Conservation (phyloP, 2,113 vertebrate genomes). For the Rhynchomys soricoides region DNA sequence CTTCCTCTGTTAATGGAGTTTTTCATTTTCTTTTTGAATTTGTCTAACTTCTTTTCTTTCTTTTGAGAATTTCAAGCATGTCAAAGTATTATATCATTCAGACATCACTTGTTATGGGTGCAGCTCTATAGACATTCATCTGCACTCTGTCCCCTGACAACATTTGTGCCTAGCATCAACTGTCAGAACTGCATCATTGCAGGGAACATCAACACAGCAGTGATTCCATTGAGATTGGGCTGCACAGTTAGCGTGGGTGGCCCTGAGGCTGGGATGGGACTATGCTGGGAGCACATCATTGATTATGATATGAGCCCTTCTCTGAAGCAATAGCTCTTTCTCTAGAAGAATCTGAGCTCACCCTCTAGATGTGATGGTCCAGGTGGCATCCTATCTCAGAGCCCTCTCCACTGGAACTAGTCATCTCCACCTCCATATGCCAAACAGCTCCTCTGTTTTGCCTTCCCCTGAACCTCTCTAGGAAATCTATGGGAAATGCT, state of each 20-base stretch:
- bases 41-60: background rate
- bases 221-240: too few relatives aligned
- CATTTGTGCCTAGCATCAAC: background rate
- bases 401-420: fast-evolving
- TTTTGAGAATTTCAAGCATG: background rate
- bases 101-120: background rate
- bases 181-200: background rate
- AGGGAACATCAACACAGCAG: background rate
- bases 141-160: too few relatives aligned
- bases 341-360: background rate
- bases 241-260: background rate
- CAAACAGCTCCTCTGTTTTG: background rate
- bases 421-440: background rate
- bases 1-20: background rate
- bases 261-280: background rate
- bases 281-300: too few relatives aligned
- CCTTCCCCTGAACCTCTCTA: background rate
- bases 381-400: background rate
- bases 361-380: background rate
- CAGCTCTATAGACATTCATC: background rate
- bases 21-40: background rate
- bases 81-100: background rate
- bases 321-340: background rate
- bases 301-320: background rate
- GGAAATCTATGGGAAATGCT: too few relatives aligned